Conservation (phyloP, 2,113 vertebrate species). For the Elachura formosa region DNA sequence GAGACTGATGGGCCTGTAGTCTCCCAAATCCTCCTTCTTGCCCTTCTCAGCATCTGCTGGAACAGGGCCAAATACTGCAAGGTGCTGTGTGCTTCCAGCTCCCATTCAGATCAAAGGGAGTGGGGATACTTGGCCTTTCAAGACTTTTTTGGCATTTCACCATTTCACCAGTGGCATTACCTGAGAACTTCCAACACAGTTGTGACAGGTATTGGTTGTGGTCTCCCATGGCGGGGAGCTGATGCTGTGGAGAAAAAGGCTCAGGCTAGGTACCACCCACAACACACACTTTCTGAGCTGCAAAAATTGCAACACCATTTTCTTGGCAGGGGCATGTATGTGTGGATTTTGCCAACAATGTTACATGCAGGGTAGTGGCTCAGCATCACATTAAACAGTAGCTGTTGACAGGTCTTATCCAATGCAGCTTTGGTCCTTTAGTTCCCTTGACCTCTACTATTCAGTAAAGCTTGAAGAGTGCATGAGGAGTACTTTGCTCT, state of each 20-base stretch:
- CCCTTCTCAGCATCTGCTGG: neutral
- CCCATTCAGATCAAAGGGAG: neutral
- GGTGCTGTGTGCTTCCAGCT: neutral
- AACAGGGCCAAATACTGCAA: neutral
- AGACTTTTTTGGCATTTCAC: neutral
- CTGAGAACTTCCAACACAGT: neutral
- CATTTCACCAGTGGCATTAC: neutral
- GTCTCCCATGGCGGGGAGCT: neutral
- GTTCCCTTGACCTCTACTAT: neutral
- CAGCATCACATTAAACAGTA: neutral
- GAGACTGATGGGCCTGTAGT: neutral
- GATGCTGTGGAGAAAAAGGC: neutral
- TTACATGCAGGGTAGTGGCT: neutral
- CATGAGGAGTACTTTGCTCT: neutral
- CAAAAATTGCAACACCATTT: neutral
- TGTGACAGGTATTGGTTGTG: neutral
- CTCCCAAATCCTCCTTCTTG: neutral
- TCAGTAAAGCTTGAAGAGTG: neutral
- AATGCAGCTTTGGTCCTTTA: neutral
- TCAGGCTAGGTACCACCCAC: neutral
- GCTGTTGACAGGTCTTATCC: neutral
- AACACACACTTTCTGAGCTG: neutral
- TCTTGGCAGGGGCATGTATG: neutral
- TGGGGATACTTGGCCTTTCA: neutral
- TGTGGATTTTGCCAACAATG: neutral